phyloP scores from a whole-genome alignment of 2,888 invertebrate genomes.

The Stenchaetothrips biformis region DNA sequence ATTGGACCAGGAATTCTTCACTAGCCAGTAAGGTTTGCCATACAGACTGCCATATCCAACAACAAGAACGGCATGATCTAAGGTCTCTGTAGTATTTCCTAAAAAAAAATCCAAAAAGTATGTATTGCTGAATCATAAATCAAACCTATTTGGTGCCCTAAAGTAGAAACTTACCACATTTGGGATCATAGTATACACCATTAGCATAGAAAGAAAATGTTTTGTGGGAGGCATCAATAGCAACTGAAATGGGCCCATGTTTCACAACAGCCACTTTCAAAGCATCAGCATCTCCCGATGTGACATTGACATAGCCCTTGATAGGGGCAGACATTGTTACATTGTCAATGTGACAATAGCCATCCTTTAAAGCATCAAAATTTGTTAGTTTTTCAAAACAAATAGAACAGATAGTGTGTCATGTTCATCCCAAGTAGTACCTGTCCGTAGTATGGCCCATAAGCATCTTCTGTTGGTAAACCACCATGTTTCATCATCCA shows the following conservation, averaged over 20 bases:
- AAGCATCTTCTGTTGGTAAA: constrained; percentile 82
- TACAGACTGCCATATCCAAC: constrained; percentile 85
- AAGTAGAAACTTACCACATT: constrained; percentile 52
- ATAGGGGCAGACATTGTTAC: constrained; percentile 67
- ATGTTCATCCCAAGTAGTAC: constrained; percentile 45
- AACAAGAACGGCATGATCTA: constrained; percentile 91
- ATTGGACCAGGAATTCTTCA: constrained; percentile 96
- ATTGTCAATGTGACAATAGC: constrained; percentile 77
- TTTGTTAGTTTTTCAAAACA: constrained; percentile 19
- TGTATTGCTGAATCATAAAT: not conserved
- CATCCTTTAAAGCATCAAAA: constrained; percentile 59
- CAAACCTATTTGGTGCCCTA: not conserved
- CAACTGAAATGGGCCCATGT: constrained; percentile 86
- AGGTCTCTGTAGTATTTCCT: constrained; percentile 68
- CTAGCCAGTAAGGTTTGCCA: constrained; percentile 83
- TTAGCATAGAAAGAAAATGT: constrained; percentile 89
- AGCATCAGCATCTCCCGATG: constrained; percentile 65
- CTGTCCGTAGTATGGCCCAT: constrained; percentile 87
- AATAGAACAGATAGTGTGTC: constrained; percentile 23
- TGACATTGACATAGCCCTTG: constrained; percentile 84
- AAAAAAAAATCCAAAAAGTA: constrained; percentile 40
- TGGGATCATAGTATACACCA: constrained; percentile 87
- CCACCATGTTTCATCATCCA: constrained; percentile 89
- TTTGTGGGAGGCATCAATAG: constrained; percentile 84
- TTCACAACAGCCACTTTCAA: constrained; percentile 74